Evolutionary conservation across 2,797 vertebrate species (phyloP), one percentile per base, ranked within the genome.

Genomic region (Intellagama lesueurii): DNA sequence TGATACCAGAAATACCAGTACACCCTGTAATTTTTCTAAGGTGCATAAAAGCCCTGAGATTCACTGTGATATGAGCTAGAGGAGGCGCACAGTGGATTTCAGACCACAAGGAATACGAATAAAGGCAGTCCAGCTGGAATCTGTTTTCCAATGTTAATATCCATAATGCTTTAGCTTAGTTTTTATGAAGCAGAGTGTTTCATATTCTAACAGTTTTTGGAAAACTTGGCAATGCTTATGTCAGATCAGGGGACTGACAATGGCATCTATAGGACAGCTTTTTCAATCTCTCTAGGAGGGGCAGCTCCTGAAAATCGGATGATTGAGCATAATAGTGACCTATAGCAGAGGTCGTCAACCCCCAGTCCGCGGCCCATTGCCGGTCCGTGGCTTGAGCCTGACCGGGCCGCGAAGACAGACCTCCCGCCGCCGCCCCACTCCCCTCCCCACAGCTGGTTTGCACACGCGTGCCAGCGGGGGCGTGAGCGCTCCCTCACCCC

Each of bases 171-270:
- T n/a, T 72, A 32, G 30, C 26, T 72, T 70, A 35, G 6, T 68
- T 66, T 47, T 66, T 28, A n/a, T n/a, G 35, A 66, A 19, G 32
- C 3, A 32, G 26, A 78, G 9, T 66, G 40, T 78, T 86, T 86
- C 28, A 3, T 68, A 82, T 91, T 90, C 80, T 22, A 11, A 8
- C 6, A 26, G 5, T 75, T 93, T 44, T 92, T 93, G 91, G 66
- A 90, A 66, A 22, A 52, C 49, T 16, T 81, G 4, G 87, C 5
- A 60, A 26, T 84, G 82, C 8, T 84, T 35, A 64, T n/a, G 64
- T 77, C 28, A 32, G 3, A 44, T 28, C 28, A 40, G 56, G 0
- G 4, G 5, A 64, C 5, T 22, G 60, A 64, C 60, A 64, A 22
- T 64, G 60, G 32, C 40, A 30, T 66, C 82, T 52, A 84, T 83